Evolutionary conservation across 2,113 vertebrate genomes (phyloP).

Genomic region (Nanger granti): DNA sequence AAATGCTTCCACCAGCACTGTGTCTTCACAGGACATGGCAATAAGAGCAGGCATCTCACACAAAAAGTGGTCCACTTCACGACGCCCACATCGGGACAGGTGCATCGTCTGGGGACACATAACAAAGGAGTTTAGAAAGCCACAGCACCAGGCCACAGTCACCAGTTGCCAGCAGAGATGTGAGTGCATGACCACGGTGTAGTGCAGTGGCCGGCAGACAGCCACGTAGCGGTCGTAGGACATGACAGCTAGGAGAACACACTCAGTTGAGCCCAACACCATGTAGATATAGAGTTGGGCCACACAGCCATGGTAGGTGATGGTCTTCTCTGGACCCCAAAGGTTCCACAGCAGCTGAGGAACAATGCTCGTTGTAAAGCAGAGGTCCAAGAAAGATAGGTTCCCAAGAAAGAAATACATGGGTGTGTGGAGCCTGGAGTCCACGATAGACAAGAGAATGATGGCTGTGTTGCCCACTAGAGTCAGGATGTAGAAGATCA

Average conservation of each 20-base stretch:
- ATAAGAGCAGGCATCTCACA: constrained; percentile 48
- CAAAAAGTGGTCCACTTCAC: neutral
- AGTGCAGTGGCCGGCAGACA: constrained; percentile 48
- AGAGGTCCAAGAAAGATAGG: constrained; percentile 43
- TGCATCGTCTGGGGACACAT: constrained; percentile 43
- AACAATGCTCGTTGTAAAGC: constrained; percentile 24
- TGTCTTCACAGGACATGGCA: constrained; percentile 37
- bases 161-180: constrained; percentile 31
- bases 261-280: constrained; percentile 56
- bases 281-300: constrained; percentile 55
- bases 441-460: neutral
- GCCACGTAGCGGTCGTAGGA: constrained; percentile 49
- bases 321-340: constrained; percentile 43
- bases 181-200: constrained; percentile 9
- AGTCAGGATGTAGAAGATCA: constrained; percentile 40
- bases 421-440: constrained; percentile 41
- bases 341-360: constrained; percentile 54
- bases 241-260: constrained; percentile 56
- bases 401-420: constrained; percentile 59
- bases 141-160: constrained; percentile 27
- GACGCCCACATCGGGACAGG: constrained; percentile 4
- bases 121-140: constrained; percentile 44
- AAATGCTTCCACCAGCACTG: neutral
- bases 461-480: constrained; percentile 38
- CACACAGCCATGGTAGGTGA: constrained; percentile 45